Evolutionary conservation across 2,888 invertebrate genomes (phyloP).

Genomic region (Caenorhabditis parvicauda): DNA sequence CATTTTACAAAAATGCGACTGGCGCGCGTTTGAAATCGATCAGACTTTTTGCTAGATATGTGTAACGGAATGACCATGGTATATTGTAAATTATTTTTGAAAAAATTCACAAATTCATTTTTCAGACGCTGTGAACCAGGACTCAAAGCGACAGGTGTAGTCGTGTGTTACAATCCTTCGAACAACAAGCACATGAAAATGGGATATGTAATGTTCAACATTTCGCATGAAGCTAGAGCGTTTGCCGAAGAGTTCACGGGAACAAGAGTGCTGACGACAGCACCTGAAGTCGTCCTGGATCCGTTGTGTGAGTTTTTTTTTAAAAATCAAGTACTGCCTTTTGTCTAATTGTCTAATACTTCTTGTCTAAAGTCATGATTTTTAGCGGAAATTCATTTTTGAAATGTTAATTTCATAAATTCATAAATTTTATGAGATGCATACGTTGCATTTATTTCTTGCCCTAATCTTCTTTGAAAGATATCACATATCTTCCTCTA

Average conservation of each 20-base stretch:
- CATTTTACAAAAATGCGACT: too few relatives aligned
- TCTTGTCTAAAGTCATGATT: background rate
- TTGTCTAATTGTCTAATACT: background rate
- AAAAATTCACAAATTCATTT: too few relatives aligned
- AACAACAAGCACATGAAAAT: constrained; percentile 19
- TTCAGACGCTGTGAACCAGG: too few relatives aligned
- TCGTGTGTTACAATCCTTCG: constrained; percentile 16
- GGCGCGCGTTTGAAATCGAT: too few relatives aligned
- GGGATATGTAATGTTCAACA: constrained; percentile 19
- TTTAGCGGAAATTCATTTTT: background rate
- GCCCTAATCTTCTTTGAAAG: too few relatives aligned
- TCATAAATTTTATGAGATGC: too few relatives aligned
- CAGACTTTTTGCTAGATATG: too few relatives aligned
- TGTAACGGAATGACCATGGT: too few relatives aligned
- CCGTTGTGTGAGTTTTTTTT: constrained; percentile 16
- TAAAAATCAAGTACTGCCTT: background rate
- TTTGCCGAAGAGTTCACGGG: constrained; percentile 10
- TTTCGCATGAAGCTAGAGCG: constrained; percentile 2
- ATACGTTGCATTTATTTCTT: too few relatives aligned
- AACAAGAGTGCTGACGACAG: constrained; percentile 10
- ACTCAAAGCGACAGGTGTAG: constrained; percentile 10
- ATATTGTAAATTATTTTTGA: too few relatives aligned
- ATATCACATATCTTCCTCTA: too few relatives aligned
- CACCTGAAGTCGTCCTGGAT: constrained; percentile 4
- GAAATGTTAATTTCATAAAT: too few relatives aligned